Conservation (phyloP, 2,113 vertebrate genomes). For the Hylia prasina region DNA sequence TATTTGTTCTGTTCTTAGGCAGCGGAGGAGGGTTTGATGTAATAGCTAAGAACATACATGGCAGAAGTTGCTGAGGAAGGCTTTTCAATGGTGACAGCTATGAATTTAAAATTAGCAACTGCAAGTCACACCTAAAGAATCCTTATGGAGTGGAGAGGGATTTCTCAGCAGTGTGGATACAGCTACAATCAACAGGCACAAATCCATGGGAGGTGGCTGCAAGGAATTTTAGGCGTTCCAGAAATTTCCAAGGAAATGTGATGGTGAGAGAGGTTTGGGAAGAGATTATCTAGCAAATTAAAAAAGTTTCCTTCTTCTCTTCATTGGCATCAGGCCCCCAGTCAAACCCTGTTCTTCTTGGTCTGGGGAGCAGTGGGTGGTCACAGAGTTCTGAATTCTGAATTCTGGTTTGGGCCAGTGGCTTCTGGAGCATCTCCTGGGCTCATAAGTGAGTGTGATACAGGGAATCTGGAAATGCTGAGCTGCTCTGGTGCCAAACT, state of each 20-base stretch:
- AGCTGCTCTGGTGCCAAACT: conserved; percentile 2
- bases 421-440: not conserved
- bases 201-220: rapidly evolving
- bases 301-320: not conserved
- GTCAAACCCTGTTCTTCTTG: not conserved
- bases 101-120: conserved; percentile 34
- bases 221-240: not conserved
- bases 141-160: not conserved
- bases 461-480: conserved; percentile 19
- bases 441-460: not conserved
- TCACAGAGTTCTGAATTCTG: not conserved
- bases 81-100: not conserved
- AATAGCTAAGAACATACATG: conserved; percentile 5
- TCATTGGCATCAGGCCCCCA: not conserved
- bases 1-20: conserved; percentile 38
- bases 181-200: not conserved
- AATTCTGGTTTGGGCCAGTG: not conserved
- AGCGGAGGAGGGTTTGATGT: not conserved
- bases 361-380: not conserved
- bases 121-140: not conserved
- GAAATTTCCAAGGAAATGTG: not conserved
- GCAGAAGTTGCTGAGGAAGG: conserved; percentile 43
- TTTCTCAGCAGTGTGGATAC: not conserved
- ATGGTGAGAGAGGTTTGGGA: not conserved
- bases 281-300: not conserved